A percentile compares a stretch with the other conserved stretches of the same genome.
These are phyloP conservation scores for Caenorhabditis plicata DNA, from an alignment of 2,888 invertebrate species.

Conservation along the genomic window DNA sequence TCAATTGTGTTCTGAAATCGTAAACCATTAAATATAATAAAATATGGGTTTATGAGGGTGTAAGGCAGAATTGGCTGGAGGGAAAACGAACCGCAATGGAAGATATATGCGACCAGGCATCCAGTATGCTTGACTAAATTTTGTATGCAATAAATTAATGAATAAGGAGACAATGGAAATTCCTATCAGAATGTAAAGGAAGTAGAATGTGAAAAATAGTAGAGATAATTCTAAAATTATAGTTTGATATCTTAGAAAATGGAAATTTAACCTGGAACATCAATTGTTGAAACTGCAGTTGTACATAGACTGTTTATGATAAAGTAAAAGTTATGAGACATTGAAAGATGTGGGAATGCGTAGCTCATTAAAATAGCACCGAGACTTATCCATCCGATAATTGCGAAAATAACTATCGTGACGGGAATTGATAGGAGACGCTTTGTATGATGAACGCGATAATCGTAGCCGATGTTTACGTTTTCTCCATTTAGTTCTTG, in stretches of 20 bases:
- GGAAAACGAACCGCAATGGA: slow-evolving; percentile 26
- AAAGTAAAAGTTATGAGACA: slow-evolving; percentile 67
- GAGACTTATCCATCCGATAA: slow-evolving; percentile 33
- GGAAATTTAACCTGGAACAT: slow-evolving; percentile 27
- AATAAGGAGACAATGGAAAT: slow-evolving; percentile 43
- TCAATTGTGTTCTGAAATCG: too few relatives aligned
- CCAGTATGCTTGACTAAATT: slow-evolving; percentile 47
- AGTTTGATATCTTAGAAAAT: too few relatives aligned
- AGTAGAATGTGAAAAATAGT: slow-evolving; percentile 2
- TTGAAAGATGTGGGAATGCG: slow-evolving; percentile 64
- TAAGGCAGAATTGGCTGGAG: too few relatives aligned
- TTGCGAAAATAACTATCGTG: too few relatives aligned
- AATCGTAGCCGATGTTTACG: slow-evolving; percentile 18
- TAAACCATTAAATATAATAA: too few relatives aligned
- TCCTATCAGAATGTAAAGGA: slow-evolving; percentile 36
- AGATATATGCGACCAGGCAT: slow-evolving; percentile 40
- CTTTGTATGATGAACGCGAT: slow-evolving; percentile 33
- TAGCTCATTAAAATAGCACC: slow-evolving; percentile 65
- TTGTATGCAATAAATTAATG: slow-evolving; percentile 46
- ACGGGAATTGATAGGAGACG: slow-evolving; percentile 46
- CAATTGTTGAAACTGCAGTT: slow-evolving; percentile 59
- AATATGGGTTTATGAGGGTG: too few relatives aligned
- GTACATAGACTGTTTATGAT: slow-evolving; percentile 66
- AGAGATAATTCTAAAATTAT: slow-evolving; percentile 17
- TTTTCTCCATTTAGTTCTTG: slow-evolving; percentile 8